Evolutionary conservation across 2,797 vertebrate species (phyloP).

Genomic region (Silurus lanzhouensis): DNA sequence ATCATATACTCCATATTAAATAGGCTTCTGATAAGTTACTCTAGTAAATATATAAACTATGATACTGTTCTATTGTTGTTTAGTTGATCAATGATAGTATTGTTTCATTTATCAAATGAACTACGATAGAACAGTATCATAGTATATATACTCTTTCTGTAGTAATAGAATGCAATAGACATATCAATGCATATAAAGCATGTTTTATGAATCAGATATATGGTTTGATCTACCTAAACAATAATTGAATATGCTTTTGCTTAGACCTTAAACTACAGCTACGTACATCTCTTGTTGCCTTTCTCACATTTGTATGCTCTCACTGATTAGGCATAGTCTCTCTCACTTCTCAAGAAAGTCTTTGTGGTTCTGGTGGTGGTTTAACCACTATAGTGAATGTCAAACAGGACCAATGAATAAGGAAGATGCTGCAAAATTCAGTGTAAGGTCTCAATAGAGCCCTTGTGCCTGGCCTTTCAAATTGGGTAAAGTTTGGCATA

Average conservation of each 20-base stretch:
- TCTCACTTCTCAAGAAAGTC: constrained; percentile 4
- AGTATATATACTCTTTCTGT: not conserved
- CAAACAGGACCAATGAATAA: constrained; percentile 19
- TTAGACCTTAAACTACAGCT: constrained; percentile 3
- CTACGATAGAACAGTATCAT: no score
- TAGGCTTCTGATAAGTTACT: not conserved
- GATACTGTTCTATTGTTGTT: not conserved
- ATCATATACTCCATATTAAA: not conserved
- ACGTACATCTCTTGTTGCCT: not conserved
- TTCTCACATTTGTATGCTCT: constrained; percentile 4
- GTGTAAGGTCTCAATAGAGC: constrained; percentile 23
- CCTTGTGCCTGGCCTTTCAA: constrained; percentile 13
- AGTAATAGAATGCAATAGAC: not conserved
- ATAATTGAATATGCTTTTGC: constrained; percentile 1
- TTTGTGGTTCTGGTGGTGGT: constrained; percentile 5
- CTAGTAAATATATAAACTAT: not conserved
- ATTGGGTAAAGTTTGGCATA: constrained; percentile 14
- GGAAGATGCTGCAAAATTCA: constrained; percentile 21
- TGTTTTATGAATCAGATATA: not conserved
- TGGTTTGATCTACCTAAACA: not conserved
- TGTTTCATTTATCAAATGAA: not conserved
- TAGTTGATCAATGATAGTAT: not conserved
- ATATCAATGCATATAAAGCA: not conserved
- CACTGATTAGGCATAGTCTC: constrained; percentile 20
- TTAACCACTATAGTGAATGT: constrained; percentile 22